These are phyloP conservation scores for Alauda arvensis DNA, from an alignment of 2,797 vertebrate species.

Conservation along the genomic window DNA sequence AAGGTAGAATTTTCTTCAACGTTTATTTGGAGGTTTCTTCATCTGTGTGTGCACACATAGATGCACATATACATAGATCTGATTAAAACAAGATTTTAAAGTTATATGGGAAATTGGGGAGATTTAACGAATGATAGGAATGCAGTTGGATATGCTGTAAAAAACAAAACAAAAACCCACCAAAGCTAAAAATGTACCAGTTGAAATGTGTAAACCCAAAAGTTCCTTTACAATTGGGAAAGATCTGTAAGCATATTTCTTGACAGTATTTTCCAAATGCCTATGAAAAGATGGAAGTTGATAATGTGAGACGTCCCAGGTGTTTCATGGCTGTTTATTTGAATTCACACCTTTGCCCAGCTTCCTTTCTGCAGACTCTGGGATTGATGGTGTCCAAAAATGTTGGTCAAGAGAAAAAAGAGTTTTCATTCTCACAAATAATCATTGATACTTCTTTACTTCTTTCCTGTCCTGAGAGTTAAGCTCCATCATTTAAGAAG, in stretches of 20 bases:
- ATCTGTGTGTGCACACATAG: not conserved
- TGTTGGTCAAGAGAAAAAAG: not conserved
- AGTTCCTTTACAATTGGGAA: not conserved
- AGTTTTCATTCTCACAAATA: not conserved
- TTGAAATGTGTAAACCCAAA: not conserved
- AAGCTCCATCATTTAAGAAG: not conserved
- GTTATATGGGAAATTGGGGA: not conserved
- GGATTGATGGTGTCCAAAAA: not conserved
- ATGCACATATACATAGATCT: not conserved
- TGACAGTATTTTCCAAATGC: not conserved
- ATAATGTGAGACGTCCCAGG: not conserved
- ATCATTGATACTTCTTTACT: fast-evolving
- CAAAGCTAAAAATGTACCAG: not conserved
- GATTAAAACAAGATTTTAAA: not conserved
- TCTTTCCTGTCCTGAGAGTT: not conserved
- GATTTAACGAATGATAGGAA: not conserved
- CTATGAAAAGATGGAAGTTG: not conserved
- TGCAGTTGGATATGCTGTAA: not conserved
- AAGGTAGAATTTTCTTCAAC: slow-evolving; percentile 58
- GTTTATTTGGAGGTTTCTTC: not conserved
- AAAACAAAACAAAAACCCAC: not conserved
- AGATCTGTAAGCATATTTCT: not conserved
- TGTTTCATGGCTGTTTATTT: not conserved
- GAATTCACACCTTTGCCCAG: not conserved
- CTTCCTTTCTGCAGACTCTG: not conserved